Evolutionary conservation across 2,888 invertebrate genomes (phyloP).

Genomic region (Aleiodes leptofemur): DNA sequence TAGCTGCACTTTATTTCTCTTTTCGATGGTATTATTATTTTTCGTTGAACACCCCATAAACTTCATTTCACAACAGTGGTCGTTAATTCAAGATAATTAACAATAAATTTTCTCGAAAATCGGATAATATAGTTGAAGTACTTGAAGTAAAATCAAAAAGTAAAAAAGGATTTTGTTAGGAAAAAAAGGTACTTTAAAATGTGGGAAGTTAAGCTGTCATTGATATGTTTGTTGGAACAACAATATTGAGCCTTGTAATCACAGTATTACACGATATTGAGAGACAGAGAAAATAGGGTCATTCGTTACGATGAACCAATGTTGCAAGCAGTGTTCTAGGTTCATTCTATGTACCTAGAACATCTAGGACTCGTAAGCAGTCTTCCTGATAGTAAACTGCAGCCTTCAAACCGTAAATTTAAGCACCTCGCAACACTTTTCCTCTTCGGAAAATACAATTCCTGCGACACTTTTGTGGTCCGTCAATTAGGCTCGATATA

Average conservation of each 20-base stretch:
- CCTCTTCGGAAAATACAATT: slow-evolving; percentile 33
- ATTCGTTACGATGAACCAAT: slow-evolving; percentile 40
- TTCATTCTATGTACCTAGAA: slow-evolving; percentile 2
- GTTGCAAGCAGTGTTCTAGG: slow-evolving; percentile 13
- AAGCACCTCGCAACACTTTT: slow-evolving; percentile 39
- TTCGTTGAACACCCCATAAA: neutral
- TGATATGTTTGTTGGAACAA: slow-evolving; percentile 45
- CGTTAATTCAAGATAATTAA: neutral
- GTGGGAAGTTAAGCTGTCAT: slow-evolving; percentile 30
- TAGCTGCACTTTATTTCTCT: neutral
- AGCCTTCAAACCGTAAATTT: slow-evolving; percentile 62
- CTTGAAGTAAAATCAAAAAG: neutral
- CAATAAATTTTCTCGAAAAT: neutral
- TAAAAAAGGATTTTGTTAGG: neutral
- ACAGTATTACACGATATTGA: slow-evolving; percentile 45
- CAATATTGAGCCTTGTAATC: slow-evolving; percentile 41
- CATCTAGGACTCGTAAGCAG: slow-evolving; percentile 26
- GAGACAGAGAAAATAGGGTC: slow-evolving; percentile 38
- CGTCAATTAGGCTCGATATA: slow-evolving; percentile 69
- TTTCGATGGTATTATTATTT: slow-evolving; percentile 19
- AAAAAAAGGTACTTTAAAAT: neutral
- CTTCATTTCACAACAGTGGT: neutral
- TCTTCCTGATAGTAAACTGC: slow-evolving; percentile 18
- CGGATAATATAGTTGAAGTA: neutral
- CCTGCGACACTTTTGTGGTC: slow-evolving; percentile 52